phyloP scores from a whole-genome alignment of 1,140 invertebrate genomes.

The Bombus waltoni region DNA sequence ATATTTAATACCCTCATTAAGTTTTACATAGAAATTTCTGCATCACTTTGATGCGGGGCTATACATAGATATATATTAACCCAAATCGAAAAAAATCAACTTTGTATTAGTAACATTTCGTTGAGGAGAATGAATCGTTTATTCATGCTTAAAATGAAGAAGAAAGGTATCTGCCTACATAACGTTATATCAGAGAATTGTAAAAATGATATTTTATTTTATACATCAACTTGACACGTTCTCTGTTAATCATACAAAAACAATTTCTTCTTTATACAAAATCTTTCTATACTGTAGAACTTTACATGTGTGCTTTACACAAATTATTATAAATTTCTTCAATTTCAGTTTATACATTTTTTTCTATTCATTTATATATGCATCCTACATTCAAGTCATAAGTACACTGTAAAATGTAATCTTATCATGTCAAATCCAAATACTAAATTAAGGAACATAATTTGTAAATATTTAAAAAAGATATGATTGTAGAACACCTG shows the following conservation, averaged over 20 bases:
- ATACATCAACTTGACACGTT: not conserved
- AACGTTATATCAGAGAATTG: not conserved
- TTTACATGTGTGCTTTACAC: no score
- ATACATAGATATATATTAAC: not conserved
- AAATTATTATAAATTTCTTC: no score
- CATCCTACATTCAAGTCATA: no score
- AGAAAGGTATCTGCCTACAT: not conserved
- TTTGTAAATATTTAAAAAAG: not conserved
- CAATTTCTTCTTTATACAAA: not conserved
- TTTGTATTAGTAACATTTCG: not conserved
- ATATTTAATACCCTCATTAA: constrained; percentile 10
- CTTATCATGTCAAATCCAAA: no score
- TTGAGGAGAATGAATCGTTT: not conserved
- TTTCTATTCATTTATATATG: no score
- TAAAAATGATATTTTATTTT: not conserved
- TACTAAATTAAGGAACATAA: not conserved
- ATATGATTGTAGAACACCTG: not conserved
- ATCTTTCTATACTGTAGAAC: not conserved
- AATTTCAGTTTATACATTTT: no score
- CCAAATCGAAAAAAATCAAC: not conserved
- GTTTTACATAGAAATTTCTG: constrained; percentile 25
- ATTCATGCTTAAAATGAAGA: not conserved
- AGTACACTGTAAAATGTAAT: no score
- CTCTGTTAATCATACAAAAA: not conserved
- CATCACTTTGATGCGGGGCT: not conserved